Base-by-base conservation (phyloP, 2,888 invertebrate genomes). In the Melanchra persicariae region DNA sequence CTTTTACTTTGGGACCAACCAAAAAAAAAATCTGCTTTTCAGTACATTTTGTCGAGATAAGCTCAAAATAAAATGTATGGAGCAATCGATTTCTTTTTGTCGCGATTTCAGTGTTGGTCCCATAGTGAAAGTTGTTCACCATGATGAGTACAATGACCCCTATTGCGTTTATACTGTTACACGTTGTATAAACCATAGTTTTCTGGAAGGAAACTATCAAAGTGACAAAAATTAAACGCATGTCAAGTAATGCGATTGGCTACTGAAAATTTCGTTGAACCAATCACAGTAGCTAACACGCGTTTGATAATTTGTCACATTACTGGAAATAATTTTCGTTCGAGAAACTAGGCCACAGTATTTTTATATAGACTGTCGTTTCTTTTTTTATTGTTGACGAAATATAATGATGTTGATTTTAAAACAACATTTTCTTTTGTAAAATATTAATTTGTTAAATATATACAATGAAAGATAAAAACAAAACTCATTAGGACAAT, bases 391-490 rank as follows among this genome's bases (percentile, higher is more conserved):
- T 15, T 12, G 40, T 40, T 24, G 43, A 24, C 45, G 60, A 40
- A 45, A 22, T n/a, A 24, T 22, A 4, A 70, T 1, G 34, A 19
- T 26, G 15, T 24, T 8, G 5, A 43, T 24, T 57, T n/a, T 52
- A 7, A 26, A 22, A 76, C 15, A 34, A 2, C 26, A 30, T 51
- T 22, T 51, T 77, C 8, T 47, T 51, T 55, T 60, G 22, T 37
- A 12, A 58, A 54, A 58, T 24, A 52, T 62, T 66, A 66, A 24
- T 59, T 54, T 49, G 74, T 75, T 79, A 64, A 51, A 65, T 63
- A 76, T 79, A 59, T 73, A 79, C 75, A 78, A 81, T 62, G 81
- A 78, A 78, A 63, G 52, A 71, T 71, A 70, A 74, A 83, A 74
- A 79, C 65, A 74, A 24, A 66, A 72, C 72, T 69, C 71, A 63